Evolutionary conservation across 2,888 invertebrate genomes (phyloP), one percentile per base, ranked within the genome.

Genomic region (Beris morrisii): DNA sequence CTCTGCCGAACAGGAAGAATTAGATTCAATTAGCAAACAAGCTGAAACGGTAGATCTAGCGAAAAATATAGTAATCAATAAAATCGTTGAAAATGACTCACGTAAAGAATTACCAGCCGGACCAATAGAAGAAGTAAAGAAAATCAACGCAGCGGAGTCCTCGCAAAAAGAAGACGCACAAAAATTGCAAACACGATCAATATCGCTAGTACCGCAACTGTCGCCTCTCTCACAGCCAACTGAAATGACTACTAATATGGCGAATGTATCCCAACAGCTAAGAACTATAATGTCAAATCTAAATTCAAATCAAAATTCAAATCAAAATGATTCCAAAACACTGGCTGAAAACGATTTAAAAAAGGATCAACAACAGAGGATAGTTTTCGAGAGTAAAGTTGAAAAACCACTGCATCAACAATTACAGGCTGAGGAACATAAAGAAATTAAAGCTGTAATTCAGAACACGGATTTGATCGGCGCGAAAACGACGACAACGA

Each of bases 191-290:
- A 43, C 68, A 28, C 73, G 83, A 64, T 82, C 83, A 69, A 82
- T 85, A 0, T 83, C 85, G 4, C 82, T 84, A 0, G 83, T 88
- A 56, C 88, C 89, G 0, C 89, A 89, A 74, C 77, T 89, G 30
- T 89, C 89, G 0, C 89, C 89, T 0, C 76, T 90, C 2, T 89
- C 89, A 0, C 88, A 89, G 75, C 89, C 89, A 0, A 85, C 87
- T 2, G 89, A 90, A 75, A 78, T 89, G 56, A 88, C 88, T 12
- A 87, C 88, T 0, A 88, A 88, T 73, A 87, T 89, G 80, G 88
- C 86, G 0, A 89, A 88, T 74, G 88, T 86, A 0, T 88, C 88
- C 0, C 88, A 88, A 75, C 89, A 88, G 73, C 75, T 88, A 54
- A 81, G 88, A 44, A 86, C 86, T 5, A 83, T 89, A 56, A 82